Evolutionary conservation across 2,797 vertebrate genomes (phyloP).

Genomic region (Emys orbicularis): DNA sequence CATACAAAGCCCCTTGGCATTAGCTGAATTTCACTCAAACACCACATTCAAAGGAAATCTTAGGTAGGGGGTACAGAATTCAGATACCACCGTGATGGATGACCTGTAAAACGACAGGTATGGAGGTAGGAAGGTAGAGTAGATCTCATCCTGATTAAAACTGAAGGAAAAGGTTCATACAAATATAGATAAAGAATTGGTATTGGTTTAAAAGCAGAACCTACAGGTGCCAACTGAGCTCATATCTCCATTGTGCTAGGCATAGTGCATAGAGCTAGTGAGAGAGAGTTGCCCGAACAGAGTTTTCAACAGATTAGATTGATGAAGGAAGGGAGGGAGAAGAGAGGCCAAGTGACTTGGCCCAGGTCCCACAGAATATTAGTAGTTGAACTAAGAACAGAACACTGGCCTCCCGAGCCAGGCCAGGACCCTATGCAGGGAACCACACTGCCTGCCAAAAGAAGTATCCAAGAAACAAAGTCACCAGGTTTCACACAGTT

Average conservation of each 20-base stretch:
- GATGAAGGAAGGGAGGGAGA: background rate
- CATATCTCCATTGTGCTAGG: background rate
- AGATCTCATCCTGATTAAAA: background rate
- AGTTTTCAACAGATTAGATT: background rate
- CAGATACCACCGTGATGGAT: too few species aligned
- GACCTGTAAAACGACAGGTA: constrained; percentile 20
- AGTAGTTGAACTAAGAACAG: background rate
- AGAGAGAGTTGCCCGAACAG: background rate
- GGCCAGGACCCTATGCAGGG: background rate
- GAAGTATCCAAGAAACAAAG: background rate
- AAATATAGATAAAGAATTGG: constrained; percentile 15
- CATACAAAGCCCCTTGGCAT: constrained; percentile 37
- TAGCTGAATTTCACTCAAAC: constrained; percentile 25
- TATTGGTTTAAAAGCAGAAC: background rate
- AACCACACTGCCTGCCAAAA: background rate
- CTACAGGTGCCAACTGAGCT: background rate
- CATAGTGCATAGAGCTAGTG: background rate
- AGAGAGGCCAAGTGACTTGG: background rate
- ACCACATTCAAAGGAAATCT: constrained; percentile 1
- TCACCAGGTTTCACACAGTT: background rate
- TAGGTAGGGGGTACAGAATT: constrained; percentile 29
- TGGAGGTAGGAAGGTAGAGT: background rate
- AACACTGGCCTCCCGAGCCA: background rate
- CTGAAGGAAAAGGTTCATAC: background rate
- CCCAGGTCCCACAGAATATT: background rate